These are phyloP conservation scores for Passerculus sandwichensis DNA, from an alignment of 2,797 vertebrate species.

Conservation along the genomic window DNA sequence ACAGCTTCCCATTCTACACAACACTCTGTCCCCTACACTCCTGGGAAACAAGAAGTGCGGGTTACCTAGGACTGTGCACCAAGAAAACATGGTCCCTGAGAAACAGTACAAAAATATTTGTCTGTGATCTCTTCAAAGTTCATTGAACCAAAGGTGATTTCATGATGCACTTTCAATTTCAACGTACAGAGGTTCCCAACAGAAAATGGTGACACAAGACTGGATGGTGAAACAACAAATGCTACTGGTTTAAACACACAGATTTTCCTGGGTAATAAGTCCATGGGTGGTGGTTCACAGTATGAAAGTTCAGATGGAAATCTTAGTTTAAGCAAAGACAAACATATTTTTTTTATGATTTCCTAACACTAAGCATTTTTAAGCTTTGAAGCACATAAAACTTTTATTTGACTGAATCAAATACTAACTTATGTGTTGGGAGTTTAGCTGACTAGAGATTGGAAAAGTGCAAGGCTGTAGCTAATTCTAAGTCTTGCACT, in stretches of 20 bases:
- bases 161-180: neutral
- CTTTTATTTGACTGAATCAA: neutral
- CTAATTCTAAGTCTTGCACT: too few species aligned
- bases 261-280: neutral
- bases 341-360: neutral
- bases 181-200: neutral
- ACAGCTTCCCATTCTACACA: neutral
- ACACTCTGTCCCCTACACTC: too few species aligned
- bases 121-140: neutral
- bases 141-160: neutral
- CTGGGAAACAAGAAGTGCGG: accelerated
- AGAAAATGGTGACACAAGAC: neutral
- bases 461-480: too few species aligned
- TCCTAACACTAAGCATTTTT: neutral
- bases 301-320: neutral
- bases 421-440: neutral
- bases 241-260: neutral
- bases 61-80: too few species aligned
- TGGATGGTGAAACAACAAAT: neutral
- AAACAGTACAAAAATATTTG: accelerated
- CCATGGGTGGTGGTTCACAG: neutral
- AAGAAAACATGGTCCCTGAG: neutral
- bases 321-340: neutral
- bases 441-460: too few species aligned
- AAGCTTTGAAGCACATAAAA: neutral